Base-by-base conservation (phyloP, 2,888 invertebrate genomes). In the Hirtodrosophila confusa region DNA sequence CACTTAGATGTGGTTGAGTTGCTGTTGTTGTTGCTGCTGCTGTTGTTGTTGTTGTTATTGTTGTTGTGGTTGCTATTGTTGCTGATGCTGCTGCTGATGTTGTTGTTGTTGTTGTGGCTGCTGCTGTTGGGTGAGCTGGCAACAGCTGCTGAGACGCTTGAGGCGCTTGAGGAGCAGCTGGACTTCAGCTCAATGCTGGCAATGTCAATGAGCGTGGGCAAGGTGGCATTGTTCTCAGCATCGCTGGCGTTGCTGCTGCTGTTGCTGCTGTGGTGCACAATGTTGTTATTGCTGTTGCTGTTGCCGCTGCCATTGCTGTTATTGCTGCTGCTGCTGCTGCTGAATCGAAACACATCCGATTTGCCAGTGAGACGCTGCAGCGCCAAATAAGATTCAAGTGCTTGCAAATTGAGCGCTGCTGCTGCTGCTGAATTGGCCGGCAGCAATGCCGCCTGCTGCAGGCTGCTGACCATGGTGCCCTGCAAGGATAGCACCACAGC, bases 351-450 rank as follows among this genome's bases (percentile, higher is more conserved):
- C 62, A 95, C 95, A 87, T 95, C 95, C 88, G 94, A 93, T 88
- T 95, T 94, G 44, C 93, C 92, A 48, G 96, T 95, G 53, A 97
- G 93, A 75, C 96, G 94, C 92, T 97, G 97, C 69, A 97, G 92
- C 48, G 96, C 95, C 90, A 97, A 93, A 92, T 97, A 97, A 43
- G 96, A 96, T 93, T 97, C 97, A 67, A 97, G 92, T 29, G 97
- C 97, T 92, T 97, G 97, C 35, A 97, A 93, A 90, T 96, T 96
- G 17, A 97, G 93, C 0, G 97, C 97, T 36, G 96, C 95, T 36
- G 96, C 96, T 7, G 96, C 96, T 4, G 96, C 95, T 2, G 96
- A 96, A 80, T 96, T 96, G 0, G 95, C 95, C 6, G 96, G 96
- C 80, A 97, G 91, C 24, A 97, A 92, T 0, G 96, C 96, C 1